phyloP scores from a whole-genome alignment of 2,113 vertebrate species.

The Saccopteryx leptura region DNA sequence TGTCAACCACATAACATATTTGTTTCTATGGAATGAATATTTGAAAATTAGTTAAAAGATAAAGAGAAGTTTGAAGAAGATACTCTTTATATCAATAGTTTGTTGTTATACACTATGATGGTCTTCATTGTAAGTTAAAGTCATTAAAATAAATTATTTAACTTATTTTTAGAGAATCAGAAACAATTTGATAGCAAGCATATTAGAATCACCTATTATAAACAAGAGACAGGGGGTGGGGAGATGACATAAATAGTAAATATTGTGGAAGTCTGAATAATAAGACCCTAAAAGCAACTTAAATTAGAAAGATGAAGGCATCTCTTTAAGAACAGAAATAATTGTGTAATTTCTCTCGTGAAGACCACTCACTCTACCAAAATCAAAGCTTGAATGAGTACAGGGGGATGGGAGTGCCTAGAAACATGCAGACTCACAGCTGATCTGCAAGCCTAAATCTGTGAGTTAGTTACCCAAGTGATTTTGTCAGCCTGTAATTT shows the following conservation, averaged over 20 bases:
- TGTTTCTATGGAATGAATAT: neutral
- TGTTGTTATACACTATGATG: neutral
- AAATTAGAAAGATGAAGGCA: neutral
- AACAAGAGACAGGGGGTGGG: neutral
- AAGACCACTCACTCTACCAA: neutral
- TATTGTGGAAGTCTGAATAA: neutral
- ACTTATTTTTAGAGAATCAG: conserved; percentile 2
- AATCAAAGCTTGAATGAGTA: neutral
- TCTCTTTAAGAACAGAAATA: neutral
- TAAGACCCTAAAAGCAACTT: neutral
- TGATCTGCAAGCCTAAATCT: neutral
- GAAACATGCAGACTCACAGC: neutral
- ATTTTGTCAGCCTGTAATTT: neutral
- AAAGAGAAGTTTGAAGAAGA: neutral
- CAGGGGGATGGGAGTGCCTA: neutral
- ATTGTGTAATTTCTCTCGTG: neutral
- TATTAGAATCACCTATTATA: neutral
- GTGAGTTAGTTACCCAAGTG: neutral
- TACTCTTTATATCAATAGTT: neutral
- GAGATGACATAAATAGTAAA: neutral
- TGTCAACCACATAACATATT: neutral
- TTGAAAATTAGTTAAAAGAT: neutral
- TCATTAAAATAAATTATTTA: neutral
- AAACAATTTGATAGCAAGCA: neutral
- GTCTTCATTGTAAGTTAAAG: neutral